Evolutionary conservation across 2,113 vertebrate genomes (phyloP).

Genomic region (Myotis lucifugus): DNA sequence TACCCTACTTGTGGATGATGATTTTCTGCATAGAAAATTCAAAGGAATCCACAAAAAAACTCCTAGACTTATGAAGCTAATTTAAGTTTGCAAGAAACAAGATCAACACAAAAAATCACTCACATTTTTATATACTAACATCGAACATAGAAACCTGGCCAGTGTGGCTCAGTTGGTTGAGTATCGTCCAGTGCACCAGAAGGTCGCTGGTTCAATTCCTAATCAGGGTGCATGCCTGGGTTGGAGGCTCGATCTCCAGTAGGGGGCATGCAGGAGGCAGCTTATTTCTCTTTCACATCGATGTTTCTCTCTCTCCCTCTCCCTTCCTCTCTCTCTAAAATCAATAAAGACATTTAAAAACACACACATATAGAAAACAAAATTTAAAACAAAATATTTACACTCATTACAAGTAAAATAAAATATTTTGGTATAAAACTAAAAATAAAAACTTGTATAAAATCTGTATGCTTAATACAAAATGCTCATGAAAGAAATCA

Average conservation of each 20-base stretch:
- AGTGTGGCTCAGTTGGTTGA: neutral
- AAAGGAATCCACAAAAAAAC: neutral
- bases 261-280: neutral
- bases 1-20: neutral
- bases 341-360: neutral
- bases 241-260: neutral
- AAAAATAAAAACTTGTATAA: neutral
- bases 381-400: neutral
- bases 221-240: neutral
- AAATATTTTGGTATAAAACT: neutral
- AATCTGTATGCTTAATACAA: neutral
- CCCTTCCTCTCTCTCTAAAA: neutral
- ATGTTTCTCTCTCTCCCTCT: neutral
- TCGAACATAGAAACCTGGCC: neutral
- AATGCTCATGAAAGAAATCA: neutral
- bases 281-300: neutral
- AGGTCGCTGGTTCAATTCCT: neutral
- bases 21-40: neutral
- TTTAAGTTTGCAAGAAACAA: neutral
- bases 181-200: neutral
- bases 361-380: neutral
- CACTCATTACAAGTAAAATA: neutral
- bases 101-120: neutral
- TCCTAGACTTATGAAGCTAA: neutral
- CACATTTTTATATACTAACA: neutral